Base-by-base conservation (phyloP, 1,140 invertebrate species). In the Thaumetopoea pityocampa region DNA sequence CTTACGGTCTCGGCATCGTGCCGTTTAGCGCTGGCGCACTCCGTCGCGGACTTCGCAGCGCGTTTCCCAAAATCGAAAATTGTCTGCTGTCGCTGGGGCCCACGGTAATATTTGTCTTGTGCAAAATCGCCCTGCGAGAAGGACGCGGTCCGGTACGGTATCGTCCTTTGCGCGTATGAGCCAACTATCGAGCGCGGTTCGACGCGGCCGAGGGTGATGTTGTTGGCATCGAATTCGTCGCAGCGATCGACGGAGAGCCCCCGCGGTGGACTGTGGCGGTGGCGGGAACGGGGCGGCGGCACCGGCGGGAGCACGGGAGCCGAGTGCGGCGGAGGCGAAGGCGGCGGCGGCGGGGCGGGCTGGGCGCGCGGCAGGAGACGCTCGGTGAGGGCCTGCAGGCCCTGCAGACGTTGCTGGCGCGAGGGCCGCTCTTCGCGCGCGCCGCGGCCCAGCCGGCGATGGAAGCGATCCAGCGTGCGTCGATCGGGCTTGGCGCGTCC, bases 111-210 rank as follows among this genome's bases (percentile, higher is more conserved):
- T 20, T 79, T 78, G 28, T 78, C 65, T 18, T 85, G 71, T 3
- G 86, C 82, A 55, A 90, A 92, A 65, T 94, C 93, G 22, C 93
- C 92, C 74, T 94, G 93, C 0, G 93, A 93, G 59, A 95, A 94
- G 5, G 93, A 95, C 3, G 93, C 92, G 60, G 92, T 94, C 14
- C 93, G 87, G 51, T 91, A 92, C 2, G 92, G 90, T 49, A 89
- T 87, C 19, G 85, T 87, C 26, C 77, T 86, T 52, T 89, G 88
- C 4, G 87, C 81, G 49, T 89, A 89, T 0, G 88, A 87, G 8
- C 88, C 88, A 17, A 88, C 79, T 14, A 88, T 86, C 5, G 84
- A 85, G 18, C 87, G 85, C 17, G 87, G 84, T 47, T 89, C 88
- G 9, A 88, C 80, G 55, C 85, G 87, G n/a, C 85, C 63, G 24